Evolutionary conservation across 2,797 vertebrate genomes (phyloP), one percentile per base, ranked within the genome.

Genomic region (Manis crassicaudata): DNA sequence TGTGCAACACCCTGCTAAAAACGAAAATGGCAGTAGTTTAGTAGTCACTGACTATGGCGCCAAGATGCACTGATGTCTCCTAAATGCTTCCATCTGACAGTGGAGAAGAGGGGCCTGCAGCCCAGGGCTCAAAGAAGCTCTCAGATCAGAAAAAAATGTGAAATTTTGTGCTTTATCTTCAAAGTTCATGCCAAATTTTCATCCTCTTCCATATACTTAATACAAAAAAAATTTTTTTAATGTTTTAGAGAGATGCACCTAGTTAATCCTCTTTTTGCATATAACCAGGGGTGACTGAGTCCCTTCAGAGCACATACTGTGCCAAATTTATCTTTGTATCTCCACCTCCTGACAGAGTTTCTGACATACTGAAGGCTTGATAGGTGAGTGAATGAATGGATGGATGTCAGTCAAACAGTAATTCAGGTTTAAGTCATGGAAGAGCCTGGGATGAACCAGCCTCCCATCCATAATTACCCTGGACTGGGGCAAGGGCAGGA

Each of bases 41-140:
- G 32, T 6, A 27, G 50, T 20, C 67, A n/a, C 70, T 7, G 35
- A 32, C 1, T 6, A 6, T 3, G 9, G 25, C 20, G 21, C n/a
- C 54, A 1, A 77, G 60, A 70, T 29, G 17, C 16, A 11, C 0
- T 0, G 5, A 29, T 12, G 27, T 18, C 17, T 54, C 25, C 27
- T 27, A 12, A 43, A 68, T 17, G 11, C 37, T 58, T 89, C 50
- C 3, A 1, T 12, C 43, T n/a, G 46, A 72, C 20, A 12, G 5
- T 1, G 27, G 67, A n/a, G 70, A 13, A 52, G 7, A 29, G 13
- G 29, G 18, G 8, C 7, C 37, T 7, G 6, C 11, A n/a, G 16
- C 27, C 21, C 52, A 46, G 20, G 54, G 27, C 29, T 68, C 67
- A 20, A 9, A 43, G 37, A 56, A 46, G 62, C 25, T 76, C 25